Percentiles rank a stretch among this genome's conserved stretches.
These are phyloP conservation scores for Aphelenchoides besseyi DNA, from an alignment of 1,140 invertebrate species.

Conservation along the genomic window DNA sequence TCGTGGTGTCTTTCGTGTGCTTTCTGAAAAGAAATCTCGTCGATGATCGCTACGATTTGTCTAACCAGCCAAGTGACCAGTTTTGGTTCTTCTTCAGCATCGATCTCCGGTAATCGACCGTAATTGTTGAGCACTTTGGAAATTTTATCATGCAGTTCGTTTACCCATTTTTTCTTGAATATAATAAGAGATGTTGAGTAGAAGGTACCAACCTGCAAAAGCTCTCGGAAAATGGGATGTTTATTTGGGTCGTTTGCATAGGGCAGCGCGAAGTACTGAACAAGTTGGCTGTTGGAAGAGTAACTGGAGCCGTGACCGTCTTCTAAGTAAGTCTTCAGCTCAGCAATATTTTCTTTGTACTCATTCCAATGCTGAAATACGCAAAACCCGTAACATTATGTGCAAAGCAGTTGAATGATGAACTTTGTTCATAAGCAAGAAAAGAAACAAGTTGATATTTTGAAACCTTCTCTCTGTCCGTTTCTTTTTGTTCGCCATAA, in stretches of 20 bases:
- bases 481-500: constrained; percentile 6
- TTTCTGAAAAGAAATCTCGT: constrained; percentile 27
- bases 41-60: not conserved
- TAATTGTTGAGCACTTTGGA: constrained; percentile 34
- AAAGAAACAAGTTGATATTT: not conserved
- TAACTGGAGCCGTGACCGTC: constrained; percentile 30
- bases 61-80: constrained; percentile 36
- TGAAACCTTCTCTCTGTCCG: not conserved
- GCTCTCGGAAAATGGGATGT: constrained; percentile 29
- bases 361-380: constrained; percentile 28
- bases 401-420: too few species aligned
- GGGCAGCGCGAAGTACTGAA: constrained; percentile 40
- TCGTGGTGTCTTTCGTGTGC: constrained; percentile 28
- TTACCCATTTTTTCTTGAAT: constrained; percentile 42
- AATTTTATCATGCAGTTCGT: constrained; percentile 36
- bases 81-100: constrained; percentile 38
- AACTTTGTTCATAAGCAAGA: not conserved
- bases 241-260: constrained; percentile 40
- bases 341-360: constrained; percentile 36
- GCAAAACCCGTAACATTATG: too few species aligned
- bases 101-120: constrained; percentile 15
- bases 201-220: constrained; percentile 2
- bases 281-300: constrained; percentile 24
- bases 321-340: constrained; percentile 38
- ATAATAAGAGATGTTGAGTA: constrained; percentile 5